These are phyloP conservation scores for Calameuta idolon DNA, from an alignment of 2,888 invertebrate species.

Conservation along the genomic window DNA sequence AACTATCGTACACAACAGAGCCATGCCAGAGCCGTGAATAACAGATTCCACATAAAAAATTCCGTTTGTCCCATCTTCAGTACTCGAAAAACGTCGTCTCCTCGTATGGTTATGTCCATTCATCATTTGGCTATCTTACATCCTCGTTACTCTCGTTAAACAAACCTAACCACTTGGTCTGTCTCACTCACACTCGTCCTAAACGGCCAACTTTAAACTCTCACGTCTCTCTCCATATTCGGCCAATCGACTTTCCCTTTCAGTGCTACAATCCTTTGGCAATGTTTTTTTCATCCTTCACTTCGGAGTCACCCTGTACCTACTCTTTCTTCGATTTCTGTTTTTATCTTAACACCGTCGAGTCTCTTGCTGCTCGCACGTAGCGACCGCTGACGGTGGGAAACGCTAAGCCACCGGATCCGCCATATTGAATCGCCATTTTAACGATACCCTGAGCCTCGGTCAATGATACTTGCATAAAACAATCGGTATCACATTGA, in stretches of 20 bases:
- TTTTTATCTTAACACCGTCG: not conserved
- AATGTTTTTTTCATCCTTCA: not conserved
- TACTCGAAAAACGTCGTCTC: constrained; percentile 18
- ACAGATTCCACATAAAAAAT: constrained; percentile 58
- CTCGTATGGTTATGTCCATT: constrained; percentile 19
- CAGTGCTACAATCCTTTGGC: not conserved
- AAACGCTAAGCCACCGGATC: not conserved
- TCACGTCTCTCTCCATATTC: not conserved
- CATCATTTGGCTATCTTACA: not conserved
- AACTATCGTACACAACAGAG: constrained; percentile 49
- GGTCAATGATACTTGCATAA: not conserved
- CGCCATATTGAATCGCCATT: not conserved
- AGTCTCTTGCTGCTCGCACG: not conserved
- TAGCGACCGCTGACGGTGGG: not conserved
- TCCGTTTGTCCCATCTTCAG: constrained; percentile 50
- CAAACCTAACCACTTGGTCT: not conserved
- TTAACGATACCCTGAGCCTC: not conserved
- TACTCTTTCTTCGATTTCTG: not conserved
- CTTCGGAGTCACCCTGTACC: not conserved
- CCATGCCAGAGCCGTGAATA: constrained; percentile 50
- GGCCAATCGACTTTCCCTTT: not conserved
- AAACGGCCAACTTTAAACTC: not conserved
- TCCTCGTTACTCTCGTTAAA: not conserved
- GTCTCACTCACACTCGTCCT: not conserved
- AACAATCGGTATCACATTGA: not conserved